Evolutionary conservation across 2,888 invertebrate genomes (phyloP), one percentile per base, ranked within the genome.

Genomic region (Spatulosminthurus flaviceps): DNA sequence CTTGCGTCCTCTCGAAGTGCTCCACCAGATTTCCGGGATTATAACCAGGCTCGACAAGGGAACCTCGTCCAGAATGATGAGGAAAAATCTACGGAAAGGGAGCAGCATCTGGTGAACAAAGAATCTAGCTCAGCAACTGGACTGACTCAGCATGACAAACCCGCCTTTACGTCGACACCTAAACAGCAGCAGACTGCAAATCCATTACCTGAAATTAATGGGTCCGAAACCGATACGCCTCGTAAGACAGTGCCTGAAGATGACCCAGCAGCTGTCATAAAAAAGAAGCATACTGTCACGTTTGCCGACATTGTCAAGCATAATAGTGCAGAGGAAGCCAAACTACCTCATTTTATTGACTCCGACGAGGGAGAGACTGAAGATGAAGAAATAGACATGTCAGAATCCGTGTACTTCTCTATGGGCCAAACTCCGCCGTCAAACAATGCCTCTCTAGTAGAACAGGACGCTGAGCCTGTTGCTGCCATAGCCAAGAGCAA

Each of bases 1-100:
- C 70, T 79, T 11, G 70, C 75, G 13, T 77, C 79, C 21, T 79
- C 81, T n/a, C 64, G 81, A 66, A 77, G 77, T 72, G 81, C 81
- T 19, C 81, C 81, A 19, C 79, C 79, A 9, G 81, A 81, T 64
- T 22, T 79, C 9, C 67, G 43, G 28, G 77, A 77, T 51, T 77
- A 74, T 34, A 9, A 11, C 13, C 16, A 16, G 24, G 43, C 16
- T 9, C n/a, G n/a, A n/a, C n/a, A 22, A 41, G 42, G 22, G 16
- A 73, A 24, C 21, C 13, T 51, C 7, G 5, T 51, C 1, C 4
- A 7, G 7, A 19, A 29, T 7, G 60, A 41, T 1, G 26, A 24
- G 51, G 34, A n/a, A n/a, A n/a, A n/a, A n/a, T n/a, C n/a, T n/a
- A n/a, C n/a, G n/a, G n/a, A n/a, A n/a, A n/a, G 34, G 34, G 34